Conservation (phyloP, 2,888 invertebrate species). For the Gasteruption jaculator region DNA sequence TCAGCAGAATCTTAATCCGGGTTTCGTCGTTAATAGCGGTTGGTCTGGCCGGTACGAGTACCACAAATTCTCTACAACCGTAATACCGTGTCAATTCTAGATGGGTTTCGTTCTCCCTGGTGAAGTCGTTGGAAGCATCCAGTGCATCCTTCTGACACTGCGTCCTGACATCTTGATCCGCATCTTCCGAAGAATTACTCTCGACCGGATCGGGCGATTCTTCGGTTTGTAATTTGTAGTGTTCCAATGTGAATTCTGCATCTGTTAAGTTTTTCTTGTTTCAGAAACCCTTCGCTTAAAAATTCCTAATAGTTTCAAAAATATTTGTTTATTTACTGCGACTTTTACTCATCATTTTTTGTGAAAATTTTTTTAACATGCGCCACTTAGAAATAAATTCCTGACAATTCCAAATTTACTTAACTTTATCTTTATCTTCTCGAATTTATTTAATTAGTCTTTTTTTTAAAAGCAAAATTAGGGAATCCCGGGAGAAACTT, state of each 20-base stretch:
- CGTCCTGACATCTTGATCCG: slow-evolving; percentile 35
- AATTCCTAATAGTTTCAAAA: too few relatives aligned
- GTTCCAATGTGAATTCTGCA: slow-evolving; percentile 45
- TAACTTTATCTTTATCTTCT: too few relatives aligned
- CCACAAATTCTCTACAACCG: slow-evolving; percentile 78
- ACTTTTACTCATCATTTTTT: too few relatives aligned
- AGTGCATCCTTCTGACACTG: slow-evolving; percentile 56
- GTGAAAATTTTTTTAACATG: too few relatives aligned
- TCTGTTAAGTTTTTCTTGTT: slow-evolving; percentile 38
- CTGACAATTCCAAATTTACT: too few relatives aligned
- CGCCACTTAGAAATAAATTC: too few relatives aligned
- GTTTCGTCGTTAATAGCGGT: slow-evolving; percentile 63
- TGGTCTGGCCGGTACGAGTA: slow-evolving; percentile 64
- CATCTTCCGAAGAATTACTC: slow-evolving; percentile 29
- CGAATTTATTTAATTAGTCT: too few relatives aligned
- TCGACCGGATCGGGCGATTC: slow-evolving; percentile 29
- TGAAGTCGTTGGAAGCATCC: slow-evolving; percentile 61
- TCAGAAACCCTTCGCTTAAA: too few relatives aligned
- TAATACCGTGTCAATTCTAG: slow-evolving; percentile 68
- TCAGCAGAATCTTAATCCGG: slow-evolving; percentile 72
- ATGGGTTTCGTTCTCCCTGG: slow-evolving; percentile 44
- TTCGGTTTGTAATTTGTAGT: slow-evolving; percentile 38
- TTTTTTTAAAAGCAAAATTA: too few relatives aligned
- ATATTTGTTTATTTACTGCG: too few relatives aligned
- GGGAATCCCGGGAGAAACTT: too few relatives aligned